Evolutionary conservation across 2,113 vertebrate genomes (phyloP).

Genomic region (Petromus typicus): DNA sequence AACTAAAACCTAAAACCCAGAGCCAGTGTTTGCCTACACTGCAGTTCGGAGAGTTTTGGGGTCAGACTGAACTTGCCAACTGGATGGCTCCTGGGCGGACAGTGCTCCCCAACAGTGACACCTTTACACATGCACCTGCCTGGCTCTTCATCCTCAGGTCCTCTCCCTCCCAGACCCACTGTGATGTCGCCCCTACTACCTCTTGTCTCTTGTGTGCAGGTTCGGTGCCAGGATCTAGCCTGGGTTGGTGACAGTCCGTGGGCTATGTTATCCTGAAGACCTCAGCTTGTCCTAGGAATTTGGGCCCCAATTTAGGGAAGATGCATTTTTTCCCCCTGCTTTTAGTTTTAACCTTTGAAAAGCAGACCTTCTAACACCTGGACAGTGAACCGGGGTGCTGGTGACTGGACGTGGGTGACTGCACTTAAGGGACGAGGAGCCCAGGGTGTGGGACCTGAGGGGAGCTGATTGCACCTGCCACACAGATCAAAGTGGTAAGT

Average conservation of each 20-base stretch:
- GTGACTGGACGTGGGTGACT: background rate
- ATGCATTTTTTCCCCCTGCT: background rate
- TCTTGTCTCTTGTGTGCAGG: background rate
- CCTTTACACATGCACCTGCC: background rate
- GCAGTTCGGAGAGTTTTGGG: background rate
- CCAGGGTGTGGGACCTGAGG: background rate
- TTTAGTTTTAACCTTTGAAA: background rate
- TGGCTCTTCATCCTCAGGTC: background rate
- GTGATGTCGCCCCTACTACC: rapidly evolving
- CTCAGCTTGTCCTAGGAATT: background rate
- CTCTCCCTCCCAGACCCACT: no score
- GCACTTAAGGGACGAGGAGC: rapidly evolving
- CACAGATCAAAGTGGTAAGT: background rate
- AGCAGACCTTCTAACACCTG: background rate
- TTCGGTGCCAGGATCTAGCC: background rate
- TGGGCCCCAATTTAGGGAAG: background rate
- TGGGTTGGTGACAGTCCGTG: background rate
- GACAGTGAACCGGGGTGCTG: background rate
- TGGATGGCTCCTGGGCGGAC: background rate
- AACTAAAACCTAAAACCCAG: background rate
- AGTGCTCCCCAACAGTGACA: background rate
- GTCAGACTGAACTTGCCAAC: background rate
- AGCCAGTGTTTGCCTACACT: background rate
- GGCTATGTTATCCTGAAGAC: background rate
- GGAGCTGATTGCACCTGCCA: background rate